These are phyloP conservation scores for Lepidonotus clava DNA, from an alignment of 2,888 invertebrate genomes.

Conservation along the genomic window DNA sequence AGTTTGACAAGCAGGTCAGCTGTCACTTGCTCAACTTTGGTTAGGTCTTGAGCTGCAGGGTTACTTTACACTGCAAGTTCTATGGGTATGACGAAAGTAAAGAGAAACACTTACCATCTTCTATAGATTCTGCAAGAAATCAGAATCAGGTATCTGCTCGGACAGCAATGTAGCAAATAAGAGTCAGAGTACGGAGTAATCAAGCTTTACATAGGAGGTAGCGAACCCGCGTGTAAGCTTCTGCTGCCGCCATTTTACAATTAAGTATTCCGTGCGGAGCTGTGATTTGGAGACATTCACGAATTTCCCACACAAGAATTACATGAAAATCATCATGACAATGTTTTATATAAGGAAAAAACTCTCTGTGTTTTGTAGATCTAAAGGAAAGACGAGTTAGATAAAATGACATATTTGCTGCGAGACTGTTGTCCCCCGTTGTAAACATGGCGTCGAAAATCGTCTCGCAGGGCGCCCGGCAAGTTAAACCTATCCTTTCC, in stretches of 20 bases:
- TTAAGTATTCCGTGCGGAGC: not conserved
- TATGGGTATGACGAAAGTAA: not conserved
- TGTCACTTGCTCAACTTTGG: no score
- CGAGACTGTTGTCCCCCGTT: not conserved
- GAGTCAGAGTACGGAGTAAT: not conserved
- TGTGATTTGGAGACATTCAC: no score
- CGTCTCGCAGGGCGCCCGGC: slow-evolving; percentile 75
- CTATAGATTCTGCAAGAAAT: not conserved
- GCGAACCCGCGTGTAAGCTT: not conserved
- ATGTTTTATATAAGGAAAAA: no score
- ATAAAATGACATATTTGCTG: no score
- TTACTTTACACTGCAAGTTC: no score
- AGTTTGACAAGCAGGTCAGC: no score
- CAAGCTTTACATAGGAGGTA: slow-evolving; percentile 22
- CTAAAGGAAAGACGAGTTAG: no score
- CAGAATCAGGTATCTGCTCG: not conserved
- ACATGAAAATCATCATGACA: no score
- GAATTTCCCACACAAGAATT: no score
- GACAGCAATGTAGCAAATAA: not conserved
- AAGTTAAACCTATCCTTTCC: slow-evolving; percentile 93
- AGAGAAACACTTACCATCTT: not conserved
- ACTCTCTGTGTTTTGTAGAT: no score
- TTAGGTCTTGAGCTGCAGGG: no score
- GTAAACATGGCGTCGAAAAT: slow-evolving; percentile 67
- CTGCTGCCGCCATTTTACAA: slow-evolving; percentile 47